These are phyloP conservation scores for Gastrophysa polygoni DNA, from an alignment of 2,888 invertebrate species.

Conservation along the genomic window DNA sequence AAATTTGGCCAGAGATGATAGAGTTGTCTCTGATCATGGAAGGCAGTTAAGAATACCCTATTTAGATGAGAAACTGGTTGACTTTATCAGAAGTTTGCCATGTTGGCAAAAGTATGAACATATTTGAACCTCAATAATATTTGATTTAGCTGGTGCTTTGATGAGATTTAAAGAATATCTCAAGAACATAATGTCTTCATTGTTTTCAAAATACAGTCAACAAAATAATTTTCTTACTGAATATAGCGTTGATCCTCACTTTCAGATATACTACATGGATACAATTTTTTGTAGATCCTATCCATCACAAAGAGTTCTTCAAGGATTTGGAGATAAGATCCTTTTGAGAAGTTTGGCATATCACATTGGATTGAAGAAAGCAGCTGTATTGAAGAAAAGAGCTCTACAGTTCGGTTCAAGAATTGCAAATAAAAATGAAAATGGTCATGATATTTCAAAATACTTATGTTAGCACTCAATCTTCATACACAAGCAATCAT, in stretches of 20 bases:
- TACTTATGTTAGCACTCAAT: slow-evolving; percentile 31
- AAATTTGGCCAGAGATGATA: slow-evolving; percentile 94
- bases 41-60: slow-evolving; percentile 82
- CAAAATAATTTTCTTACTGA: too few relatives aligned
- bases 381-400: slow-evolving; percentile 80
- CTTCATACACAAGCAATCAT: too few relatives aligned
- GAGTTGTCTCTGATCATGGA: slow-evolving; percentile 89
- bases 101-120: slow-evolving; percentile 72
- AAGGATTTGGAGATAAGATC: slow-evolving; percentile 93
- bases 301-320: slow-evolving; percentile 61
- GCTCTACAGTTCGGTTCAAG: slow-evolving; percentile 97
- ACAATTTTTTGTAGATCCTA: slow-evolving; percentile 48
- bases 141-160: too few relatives aligned
- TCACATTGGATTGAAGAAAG: slow-evolving; percentile 68
- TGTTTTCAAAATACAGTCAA: too few relatives aligned
- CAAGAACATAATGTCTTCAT: too few relatives aligned
- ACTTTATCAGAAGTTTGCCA: slow-evolving; percentile 67
- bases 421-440: slow-evolving; percentile 90
- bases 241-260: too few relatives aligned
- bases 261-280: too few relatives aligned
- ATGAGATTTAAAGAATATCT: too few relatives aligned
- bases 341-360: slow-evolving; percentile 77
- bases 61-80: slow-evolving; percentile 73
- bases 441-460: slow-evolving; percentile 76
- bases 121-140: not conserved